Evolutionary conservation across 2,797 vertebrate species (phyloP).

Genomic region (Argentina silus): DNA sequence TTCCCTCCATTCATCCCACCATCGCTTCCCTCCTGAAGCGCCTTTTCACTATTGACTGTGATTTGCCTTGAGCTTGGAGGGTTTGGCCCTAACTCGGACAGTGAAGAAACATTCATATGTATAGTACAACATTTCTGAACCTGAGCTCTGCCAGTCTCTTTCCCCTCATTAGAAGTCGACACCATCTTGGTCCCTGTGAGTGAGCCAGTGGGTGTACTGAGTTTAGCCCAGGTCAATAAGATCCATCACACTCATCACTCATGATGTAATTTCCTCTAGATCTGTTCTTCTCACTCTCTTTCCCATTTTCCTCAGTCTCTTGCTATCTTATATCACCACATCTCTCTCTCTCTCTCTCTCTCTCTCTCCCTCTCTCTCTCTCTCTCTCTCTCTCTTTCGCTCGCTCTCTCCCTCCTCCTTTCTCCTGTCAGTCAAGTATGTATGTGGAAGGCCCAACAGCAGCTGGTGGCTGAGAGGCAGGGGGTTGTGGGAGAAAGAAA

Average conservation of each 20-base stretch:
- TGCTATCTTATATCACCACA: background rate
- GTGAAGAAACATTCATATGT: too few species aligned
- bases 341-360: constrained; percentile 56
- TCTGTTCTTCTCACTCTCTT: background rate
- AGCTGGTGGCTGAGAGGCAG: constrained; percentile 20
- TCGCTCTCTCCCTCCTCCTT: constrained; percentile 33
- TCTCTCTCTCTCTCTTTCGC: constrained; percentile 42
- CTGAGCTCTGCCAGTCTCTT: too few species aligned
- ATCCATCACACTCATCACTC: background rate
- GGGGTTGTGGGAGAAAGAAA: constrained; percentile 13
- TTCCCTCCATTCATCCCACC: background rate
- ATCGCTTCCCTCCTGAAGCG: background rate
- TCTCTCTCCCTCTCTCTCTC: constrained; percentile 63
- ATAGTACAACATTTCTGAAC: too few species aligned
- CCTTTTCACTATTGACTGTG: background rate
- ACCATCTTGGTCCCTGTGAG: background rate
- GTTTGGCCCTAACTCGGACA: background rate
- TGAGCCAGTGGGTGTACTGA: background rate
- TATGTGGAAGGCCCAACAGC: constrained; percentile 34
- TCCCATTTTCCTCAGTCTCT: background rate
- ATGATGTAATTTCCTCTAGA: background rate
- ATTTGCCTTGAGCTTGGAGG: background rate
- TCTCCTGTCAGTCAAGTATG: constrained; percentile 41
- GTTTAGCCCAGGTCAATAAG: background rate
- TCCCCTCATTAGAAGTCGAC: background rate